phyloP scores from a whole-genome alignment of 2,797 vertebrate species.

The Urosaurus nigricauda region DNA sequence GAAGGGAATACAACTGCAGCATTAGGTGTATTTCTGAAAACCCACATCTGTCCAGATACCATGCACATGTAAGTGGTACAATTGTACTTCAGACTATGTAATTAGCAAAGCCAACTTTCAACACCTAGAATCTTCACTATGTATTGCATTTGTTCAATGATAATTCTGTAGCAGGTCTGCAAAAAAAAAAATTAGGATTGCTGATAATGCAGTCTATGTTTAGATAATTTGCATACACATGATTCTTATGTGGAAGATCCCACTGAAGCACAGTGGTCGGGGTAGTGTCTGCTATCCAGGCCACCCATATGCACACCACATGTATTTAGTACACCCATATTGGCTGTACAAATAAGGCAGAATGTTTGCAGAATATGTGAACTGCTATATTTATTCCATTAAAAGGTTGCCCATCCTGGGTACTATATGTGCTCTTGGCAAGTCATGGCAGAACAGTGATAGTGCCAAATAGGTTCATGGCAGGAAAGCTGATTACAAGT shows the following conservation, averaged over 20 bases:
- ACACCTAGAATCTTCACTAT: neutral
- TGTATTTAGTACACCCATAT: too few species aligned
- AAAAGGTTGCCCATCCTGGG: neutral
- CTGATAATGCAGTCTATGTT: neutral
- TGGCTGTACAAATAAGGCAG: neutral
- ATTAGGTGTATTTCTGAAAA: neutral
- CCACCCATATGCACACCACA: neutral
- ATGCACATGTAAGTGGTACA: neutral
- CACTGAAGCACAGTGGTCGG: neutral
- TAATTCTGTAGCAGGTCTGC: too few species aligned
- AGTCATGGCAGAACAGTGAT: neutral
- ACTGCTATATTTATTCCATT: neutral
- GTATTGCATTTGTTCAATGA: neutral
- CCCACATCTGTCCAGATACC: neutral
- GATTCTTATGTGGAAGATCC: neutral
- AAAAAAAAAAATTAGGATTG: neutral
- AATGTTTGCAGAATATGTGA: neutral
- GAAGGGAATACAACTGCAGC: neutral
- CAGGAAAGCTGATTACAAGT: constrained; percentile 25
- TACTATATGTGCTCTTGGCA: rapidly evolving
- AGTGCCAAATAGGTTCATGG: rapidly evolving
- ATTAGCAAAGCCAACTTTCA: too few species aligned
- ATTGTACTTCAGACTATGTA: neutral
- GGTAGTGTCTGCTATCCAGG: neutral
- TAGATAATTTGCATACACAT: neutral